Evolutionary conservation across 1,140 invertebrate species (phyloP).

Genomic region (Steinernema feltiae): DNA sequence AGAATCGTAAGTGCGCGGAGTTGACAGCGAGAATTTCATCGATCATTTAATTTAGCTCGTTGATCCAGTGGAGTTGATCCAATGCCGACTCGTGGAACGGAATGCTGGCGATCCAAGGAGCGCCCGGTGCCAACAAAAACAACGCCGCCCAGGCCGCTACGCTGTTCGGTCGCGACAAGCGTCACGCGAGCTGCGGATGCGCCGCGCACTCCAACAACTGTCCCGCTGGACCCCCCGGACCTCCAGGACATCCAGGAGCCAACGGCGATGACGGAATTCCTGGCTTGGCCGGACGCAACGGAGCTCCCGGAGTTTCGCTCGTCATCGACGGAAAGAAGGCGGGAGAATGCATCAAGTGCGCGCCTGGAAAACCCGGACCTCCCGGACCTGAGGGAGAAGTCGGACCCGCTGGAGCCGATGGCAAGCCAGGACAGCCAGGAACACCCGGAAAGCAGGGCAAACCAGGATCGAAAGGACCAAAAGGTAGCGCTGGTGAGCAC

Average conservation of each 20-base stretch:
- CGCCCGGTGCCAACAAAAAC: slow-evolving; percentile 4
- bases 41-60: too few relatives aligned
- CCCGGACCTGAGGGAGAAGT: slow-evolving; percentile 4
- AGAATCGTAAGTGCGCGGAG: too few relatives aligned
- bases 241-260: slow-evolving; percentile 12
- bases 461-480: slow-evolving; percentile 24
- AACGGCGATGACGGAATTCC: slow-evolving; percentile 14
- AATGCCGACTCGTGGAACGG: background rate
- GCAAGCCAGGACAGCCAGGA: slow-evolving; percentile 22
- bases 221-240: slow-evolving; percentile 17
- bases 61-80: too few relatives aligned
- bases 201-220: slow-evolving; percentile 23
- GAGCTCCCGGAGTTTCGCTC: background rate
- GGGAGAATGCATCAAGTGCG: slow-evolving; percentile 17
- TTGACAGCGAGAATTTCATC: too few relatives aligned
- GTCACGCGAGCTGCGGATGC: slow-evolving; percentile 33
- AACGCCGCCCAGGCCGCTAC: slow-evolving; percentile 2
- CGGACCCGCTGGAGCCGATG: slow-evolving; percentile 25
- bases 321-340: background rate
- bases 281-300: slow-evolving; percentile 8
- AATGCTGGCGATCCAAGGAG: background rate
- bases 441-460: slow-evolving; percentile 16
- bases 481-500: slow-evolving; percentile 14
- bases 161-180: slow-evolving; percentile 32
- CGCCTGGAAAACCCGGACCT: slow-evolving; percentile 6